Evolutionary conservation across 1,140 invertebrate genomes (phyloP), one percentile per base, ranked within the genome.

Genomic region (Pollicipes pollicipes): DNA sequence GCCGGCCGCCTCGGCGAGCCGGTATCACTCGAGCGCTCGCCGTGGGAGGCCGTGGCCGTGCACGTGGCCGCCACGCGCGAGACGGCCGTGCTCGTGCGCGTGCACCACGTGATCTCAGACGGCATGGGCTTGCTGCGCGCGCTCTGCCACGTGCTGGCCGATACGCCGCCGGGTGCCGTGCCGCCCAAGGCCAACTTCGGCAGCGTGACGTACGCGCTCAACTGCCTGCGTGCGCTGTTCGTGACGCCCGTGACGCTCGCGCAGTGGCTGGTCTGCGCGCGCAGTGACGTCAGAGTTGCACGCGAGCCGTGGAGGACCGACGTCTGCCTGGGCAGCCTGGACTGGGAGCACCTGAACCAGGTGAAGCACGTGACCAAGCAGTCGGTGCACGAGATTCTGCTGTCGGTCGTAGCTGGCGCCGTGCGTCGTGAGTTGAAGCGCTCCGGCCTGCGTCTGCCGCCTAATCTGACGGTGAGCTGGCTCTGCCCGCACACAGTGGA

Each of bases 21-120:
- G 1, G 73, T 85, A 30, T 74, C 79, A 0, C 68, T 75, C 26
- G 77, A 81, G 16, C 78, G 80, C 70, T 83, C 84, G 0, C 77
- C 84, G 2, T 86, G 85, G 85, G 83, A 86, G 74, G 78, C 85
- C 13, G 82, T 83, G 58, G 78, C 85, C 3, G 72, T 85, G 26
- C 75, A 77, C 26, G 78, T 81, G 69, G 80, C 78, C 73, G 82
- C 81, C 8, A 74, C 78, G 17, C 45, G 45, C 45, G 74, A 77
- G 68, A 83, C 84, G 71, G 82, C 82, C 0, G 78, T 83, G 0
- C 78, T 84, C 6, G 76, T 86, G 28, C 76, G 85, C 0, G 79
- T 84, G 21, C 84, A 86, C 76, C 83, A 84, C 30, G 81, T 82
- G 71, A 73, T 86, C n/a, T 81, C 83, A 0, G 85, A 86, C 76